Evolutionary conservation across 2,113 vertebrate species (phyloP).

Genomic region (Centropus bengalensis): DNA sequence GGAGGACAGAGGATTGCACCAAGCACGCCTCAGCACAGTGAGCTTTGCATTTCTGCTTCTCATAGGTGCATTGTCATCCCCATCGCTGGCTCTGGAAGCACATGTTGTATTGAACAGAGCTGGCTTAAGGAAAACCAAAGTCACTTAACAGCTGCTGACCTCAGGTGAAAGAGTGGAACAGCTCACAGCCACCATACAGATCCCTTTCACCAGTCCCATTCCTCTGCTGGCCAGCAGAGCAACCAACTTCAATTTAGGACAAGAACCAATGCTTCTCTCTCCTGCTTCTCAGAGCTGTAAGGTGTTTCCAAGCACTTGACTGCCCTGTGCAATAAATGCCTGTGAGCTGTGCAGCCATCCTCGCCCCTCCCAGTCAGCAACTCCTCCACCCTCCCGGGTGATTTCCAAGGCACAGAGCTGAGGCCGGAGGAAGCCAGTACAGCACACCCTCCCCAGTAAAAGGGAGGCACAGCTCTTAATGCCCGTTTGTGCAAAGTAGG

Average conservation of each 20-base stretch:
- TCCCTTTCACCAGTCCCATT: neutral
- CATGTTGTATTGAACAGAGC: neutral
- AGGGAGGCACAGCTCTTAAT: neutral
- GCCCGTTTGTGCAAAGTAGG: fast-evolving
- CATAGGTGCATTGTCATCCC: neutral
- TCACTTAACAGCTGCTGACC: neutral
- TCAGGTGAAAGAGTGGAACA: neutral
- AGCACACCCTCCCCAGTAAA: neutral
- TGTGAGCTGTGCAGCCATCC: neutral
- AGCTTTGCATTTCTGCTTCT: neutral
- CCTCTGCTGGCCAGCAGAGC: neutral
- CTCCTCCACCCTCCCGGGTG: neutral
- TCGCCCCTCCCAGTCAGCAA: neutral
- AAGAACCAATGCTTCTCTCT: neutral
- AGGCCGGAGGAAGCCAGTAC: neutral
- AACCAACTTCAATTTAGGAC: neutral
- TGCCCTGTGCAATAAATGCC: neutral
- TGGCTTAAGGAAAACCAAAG: neutral
- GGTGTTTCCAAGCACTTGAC: neutral
- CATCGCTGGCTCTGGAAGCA: neutral
- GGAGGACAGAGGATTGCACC: neutral
- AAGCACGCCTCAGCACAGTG: neutral
- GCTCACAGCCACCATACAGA: neutral
- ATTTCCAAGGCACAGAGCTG: neutral
- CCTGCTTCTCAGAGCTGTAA: neutral